Percentiles rank a stretch among this genome's conserved stretches.
Conservation (phyloP, 2,888 invertebrate genomes). For the Lathronympha strigana region DNA sequence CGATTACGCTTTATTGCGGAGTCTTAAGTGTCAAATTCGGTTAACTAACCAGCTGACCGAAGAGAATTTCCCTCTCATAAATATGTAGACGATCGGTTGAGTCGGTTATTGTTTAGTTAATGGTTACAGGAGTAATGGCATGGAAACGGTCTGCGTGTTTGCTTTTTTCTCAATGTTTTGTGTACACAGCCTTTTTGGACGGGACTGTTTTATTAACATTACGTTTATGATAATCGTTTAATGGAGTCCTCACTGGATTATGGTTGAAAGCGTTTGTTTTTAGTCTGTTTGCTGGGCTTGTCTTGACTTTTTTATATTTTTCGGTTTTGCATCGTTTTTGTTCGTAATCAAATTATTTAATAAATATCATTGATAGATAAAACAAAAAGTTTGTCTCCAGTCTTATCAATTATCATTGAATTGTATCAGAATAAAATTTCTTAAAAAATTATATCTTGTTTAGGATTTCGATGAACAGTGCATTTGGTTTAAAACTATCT, state of each 20-base stretch:
- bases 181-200: constrained; percentile 34
- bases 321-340: neutral
- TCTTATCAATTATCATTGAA: too few species aligned
- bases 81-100: constrained; percentile 56
- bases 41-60: constrained; percentile 31
- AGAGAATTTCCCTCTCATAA: constrained; percentile 52
- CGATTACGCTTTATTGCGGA: constrained; percentile 26
- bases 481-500: too few species aligned
- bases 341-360: neutral
- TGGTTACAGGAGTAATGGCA: constrained; percentile 61
- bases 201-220: constrained; percentile 32
- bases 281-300: constrained; percentile 3
- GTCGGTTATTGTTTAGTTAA: constrained; percentile 60
- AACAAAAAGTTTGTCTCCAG: too few species aligned
- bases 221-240: constrained; percentile 41
- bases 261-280: constrained; percentile 35
- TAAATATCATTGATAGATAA: too few species aligned
- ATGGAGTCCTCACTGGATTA: constrained; percentile 37
- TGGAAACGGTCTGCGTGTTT: constrained; percentile 53
- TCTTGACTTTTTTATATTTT: neutral
- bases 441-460: too few species aligned
- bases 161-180: constrained; percentile 41
- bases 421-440: too few species aligned
- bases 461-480: too few species aligned
- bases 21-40: constrained; percentile 30